Percentiles rank a stretch among this genome's conserved stretches.
Conservation (phyloP, 2,888 invertebrate genomes). For the Clunio marinus region DNA sequence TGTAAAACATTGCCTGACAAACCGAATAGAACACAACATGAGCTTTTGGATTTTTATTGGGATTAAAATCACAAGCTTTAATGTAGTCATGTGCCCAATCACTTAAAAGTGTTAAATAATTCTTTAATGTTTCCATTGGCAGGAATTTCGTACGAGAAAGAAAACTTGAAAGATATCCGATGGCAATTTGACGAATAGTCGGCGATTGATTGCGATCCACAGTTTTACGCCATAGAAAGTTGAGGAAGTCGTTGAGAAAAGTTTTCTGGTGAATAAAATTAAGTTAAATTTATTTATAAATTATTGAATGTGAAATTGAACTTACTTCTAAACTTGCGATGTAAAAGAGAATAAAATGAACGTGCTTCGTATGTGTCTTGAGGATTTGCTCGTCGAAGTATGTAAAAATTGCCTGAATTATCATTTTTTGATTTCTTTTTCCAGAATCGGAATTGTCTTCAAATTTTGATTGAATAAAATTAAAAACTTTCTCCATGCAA, state of each 20-base stretch:
- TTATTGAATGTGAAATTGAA: not conserved
- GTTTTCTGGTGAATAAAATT: slow-evolving; percentile 43
- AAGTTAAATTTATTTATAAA: not conserved
- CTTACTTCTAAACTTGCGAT: slow-evolving; percentile 61
- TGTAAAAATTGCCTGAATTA: slow-evolving; percentile 57
- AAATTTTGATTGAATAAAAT: slow-evolving; percentile 62
- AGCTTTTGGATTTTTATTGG: slow-evolving; percentile 57
- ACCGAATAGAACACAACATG: slow-evolving; percentile 88
- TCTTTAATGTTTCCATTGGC: slow-evolving; percentile 60
- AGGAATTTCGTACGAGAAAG: slow-evolving; percentile 65
- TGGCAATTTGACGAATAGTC: slow-evolving; percentile 63
- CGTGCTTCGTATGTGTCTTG: slow-evolving; percentile 75
- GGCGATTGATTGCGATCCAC: slow-evolving; percentile 60
- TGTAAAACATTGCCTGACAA: slow-evolving; percentile 89
- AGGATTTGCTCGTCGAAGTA: slow-evolving; percentile 78
- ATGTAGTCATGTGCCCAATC: slow-evolving; percentile 85
- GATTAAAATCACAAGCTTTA: slow-evolving; percentile 46
- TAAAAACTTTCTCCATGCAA: slow-evolving; percentile 68
- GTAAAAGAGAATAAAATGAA: slow-evolving; percentile 73
- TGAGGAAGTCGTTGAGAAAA: slow-evolving; percentile 62
- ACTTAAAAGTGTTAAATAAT: slow-evolving; percentile 65
- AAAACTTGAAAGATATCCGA: slow-evolving; percentile 72
- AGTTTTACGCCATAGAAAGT: slow-evolving; percentile 70
- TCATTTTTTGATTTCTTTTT: slow-evolving; percentile 55
- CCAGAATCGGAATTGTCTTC: slow-evolving; percentile 50